Base-by-base conservation (phyloP, 2,113 vertebrate species). In the Ibidorhyncha struthersii region DNA sequence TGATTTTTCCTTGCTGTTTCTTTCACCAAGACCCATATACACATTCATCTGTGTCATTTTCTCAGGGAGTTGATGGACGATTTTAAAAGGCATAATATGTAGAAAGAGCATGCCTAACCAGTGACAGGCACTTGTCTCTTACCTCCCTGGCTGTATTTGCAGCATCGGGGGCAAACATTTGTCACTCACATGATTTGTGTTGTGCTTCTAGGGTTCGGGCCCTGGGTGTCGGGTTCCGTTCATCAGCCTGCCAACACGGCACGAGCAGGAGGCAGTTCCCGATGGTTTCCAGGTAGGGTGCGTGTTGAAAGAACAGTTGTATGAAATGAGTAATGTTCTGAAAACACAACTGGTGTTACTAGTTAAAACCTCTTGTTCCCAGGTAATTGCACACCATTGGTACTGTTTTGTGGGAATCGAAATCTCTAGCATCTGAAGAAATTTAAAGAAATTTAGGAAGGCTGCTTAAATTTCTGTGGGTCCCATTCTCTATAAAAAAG, bases 241-340 rank as follows among this genome's bases (percentile, higher is more conserved):
- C 65, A 90, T 98, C 92, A 96, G 86, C 14, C 79, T 98, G 8
- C 93, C 97, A 0, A 8, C 97, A 1, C 96, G 50, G 40, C 80
- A 96, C 0, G 97, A 97, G 65, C 98, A 98, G 49, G 97, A 98
- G 32, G n/a, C 97, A 1, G 80, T 95, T 78, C 43, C 94, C 1
- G 97, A 97, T 8, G 38, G 90, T 45, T 98, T 98, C 95, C 98
- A 98, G 98, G 98, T 98, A 98, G 45, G 45, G 90, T 93, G 23
- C 40, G 55, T 32, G 27, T 45, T 61, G 19, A 40, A 52, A 58
- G 30, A 55, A 4, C 25, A 53, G 22, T 45, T 78, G 23, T 61
- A 12, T 74, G 67, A 34, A 55, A 8, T 13, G n/a, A n/a, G n/a
- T 20, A 10, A 23, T 40, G 11, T 27, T 82, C 62, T 63, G 69